Base-by-base conservation (phyloP, 2,113 vertebrate genomes). In the Acrocephalus kingi region DNA sequence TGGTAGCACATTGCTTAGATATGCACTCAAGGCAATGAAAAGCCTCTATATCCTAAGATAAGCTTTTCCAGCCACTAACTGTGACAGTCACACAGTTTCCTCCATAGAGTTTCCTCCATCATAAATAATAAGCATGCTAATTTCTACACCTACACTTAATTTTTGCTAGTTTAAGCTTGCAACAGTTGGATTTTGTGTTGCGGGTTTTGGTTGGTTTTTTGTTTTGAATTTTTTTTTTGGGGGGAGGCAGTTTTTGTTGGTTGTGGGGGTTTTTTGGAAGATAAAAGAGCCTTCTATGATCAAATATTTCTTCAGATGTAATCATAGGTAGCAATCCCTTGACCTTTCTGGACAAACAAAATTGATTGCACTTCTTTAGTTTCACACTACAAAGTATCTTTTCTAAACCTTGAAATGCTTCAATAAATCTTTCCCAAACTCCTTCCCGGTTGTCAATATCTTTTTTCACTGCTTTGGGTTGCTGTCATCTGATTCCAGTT, bases 301-400 rank as follows among this genome's bases (percentile, higher is more conserved):
- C 68, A 82, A 93, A 91, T 55, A 54, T 18, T 74, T 49, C 74
- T 81, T 94, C 76, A 87, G 72, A 74, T 75, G 54, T 52, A 95
- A 80, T 81, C 61, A 37, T 28, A 90, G 77, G 73, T 81, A 81
- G 35, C n/a, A 68, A 87, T 68, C 89, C 68, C 64, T 89, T 87
- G 85, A 91, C 89, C 87, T 89, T 89, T 91, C 45, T 54, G 56
- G 69, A 63, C 66, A 94, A 84, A 89, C 4, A 69, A 67, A 92
- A 92, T 84, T 78, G 93, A 92, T 82, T 59, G 43, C 15, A 52
- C 22, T 80, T 86, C 66, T 81, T 87, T 18, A 75, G 76, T 84
- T 92, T 77, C 89, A 84, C 43, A 46, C 73, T 68, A 87, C 64
- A 87, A 96, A 91, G 56, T 25, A 82, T 27, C 52, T 84, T 74